Evolutionary conservation across 2,113 vertebrate genomes (phyloP).

Genomic region (Lasiurus borealis): DNA sequence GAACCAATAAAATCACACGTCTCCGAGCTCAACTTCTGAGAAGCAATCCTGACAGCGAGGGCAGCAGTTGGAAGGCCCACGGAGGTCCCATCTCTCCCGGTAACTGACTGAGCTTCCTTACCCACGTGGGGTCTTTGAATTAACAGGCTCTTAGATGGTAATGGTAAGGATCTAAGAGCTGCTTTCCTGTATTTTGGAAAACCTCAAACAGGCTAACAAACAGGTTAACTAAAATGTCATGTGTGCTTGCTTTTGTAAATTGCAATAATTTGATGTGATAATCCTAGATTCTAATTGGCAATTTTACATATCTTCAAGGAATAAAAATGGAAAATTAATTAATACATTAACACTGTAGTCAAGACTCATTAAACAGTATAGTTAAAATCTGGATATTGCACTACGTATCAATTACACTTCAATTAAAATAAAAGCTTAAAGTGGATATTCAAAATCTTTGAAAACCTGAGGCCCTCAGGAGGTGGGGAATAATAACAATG

Average conservation of each 20-base stretch:
- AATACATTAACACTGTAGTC: neutral
- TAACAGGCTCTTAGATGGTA: neutral
- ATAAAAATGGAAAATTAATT: conserved; percentile 9
- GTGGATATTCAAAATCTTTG: conserved; percentile 1
- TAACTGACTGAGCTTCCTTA: neutral
- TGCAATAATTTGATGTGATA: neutral
- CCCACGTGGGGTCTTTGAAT: neutral
- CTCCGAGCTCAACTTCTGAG: neutral
- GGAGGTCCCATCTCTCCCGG: neutral
- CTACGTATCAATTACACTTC: neutral
- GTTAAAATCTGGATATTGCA: neutral
- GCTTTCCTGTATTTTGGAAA: neutral
- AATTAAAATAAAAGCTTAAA: conserved; percentile 47
- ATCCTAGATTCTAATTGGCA: neutral
- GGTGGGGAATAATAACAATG: neutral
- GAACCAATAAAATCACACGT: neutral
- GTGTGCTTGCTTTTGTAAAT: neutral
- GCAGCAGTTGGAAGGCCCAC: neutral
- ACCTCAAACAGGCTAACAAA: neutral
- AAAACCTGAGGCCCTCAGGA: neutral
- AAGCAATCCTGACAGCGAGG: neutral
- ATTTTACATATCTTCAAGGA: neutral
- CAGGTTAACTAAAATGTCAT: neutral
- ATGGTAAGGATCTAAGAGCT: neutral
- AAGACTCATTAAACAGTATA: neutral